A percentile compares a stretch with the other conserved stretches of the same genome.
These are phyloP conservation scores for Psammodynastes pulverulentus DNA, from an alignment of 2,113 vertebrate species.

Conservation along the genomic window DNA sequence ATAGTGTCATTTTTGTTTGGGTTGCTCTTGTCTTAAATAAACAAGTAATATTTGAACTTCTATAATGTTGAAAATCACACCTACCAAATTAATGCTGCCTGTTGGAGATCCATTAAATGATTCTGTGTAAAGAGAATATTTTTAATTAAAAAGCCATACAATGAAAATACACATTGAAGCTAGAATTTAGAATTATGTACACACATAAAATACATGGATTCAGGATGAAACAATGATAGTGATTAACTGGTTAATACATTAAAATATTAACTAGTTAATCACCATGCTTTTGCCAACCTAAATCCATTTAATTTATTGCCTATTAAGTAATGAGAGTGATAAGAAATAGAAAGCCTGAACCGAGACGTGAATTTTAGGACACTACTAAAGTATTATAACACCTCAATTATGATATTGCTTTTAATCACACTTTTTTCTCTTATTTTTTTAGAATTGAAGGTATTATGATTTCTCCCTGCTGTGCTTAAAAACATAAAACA, in stretches of 20 bases:
- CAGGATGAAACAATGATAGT: background rate
- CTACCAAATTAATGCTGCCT: conserved; percentile 94
- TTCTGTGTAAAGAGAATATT: conserved; percentile 65
- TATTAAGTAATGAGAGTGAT: background rate
- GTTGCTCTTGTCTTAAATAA: background rate
- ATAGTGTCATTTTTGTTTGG: background rate
- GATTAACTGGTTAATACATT: background rate
- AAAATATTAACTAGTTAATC: background rate
- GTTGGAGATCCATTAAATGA: conserved; percentile 98
- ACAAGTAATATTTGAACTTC: background rate
- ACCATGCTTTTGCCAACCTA: background rate
- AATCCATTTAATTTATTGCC: background rate
- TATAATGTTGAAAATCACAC: conserved; percentile 47
- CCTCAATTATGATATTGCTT: background rate
- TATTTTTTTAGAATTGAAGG: background rate
- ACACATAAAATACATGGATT: background rate
- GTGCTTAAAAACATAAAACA: background rate
- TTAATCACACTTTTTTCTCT: background rate
- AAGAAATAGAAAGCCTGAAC: background rate
- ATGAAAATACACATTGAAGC: background rate
- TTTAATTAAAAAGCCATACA: background rate
- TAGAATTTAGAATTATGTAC: background rate
- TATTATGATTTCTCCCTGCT: background rate
- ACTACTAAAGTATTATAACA: background rate
- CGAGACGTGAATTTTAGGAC: background rate